These are phyloP conservation scores for Panopea generosa DNA, from an alignment of 2,888 invertebrate genomes.

Conservation along the genomic window DNA sequence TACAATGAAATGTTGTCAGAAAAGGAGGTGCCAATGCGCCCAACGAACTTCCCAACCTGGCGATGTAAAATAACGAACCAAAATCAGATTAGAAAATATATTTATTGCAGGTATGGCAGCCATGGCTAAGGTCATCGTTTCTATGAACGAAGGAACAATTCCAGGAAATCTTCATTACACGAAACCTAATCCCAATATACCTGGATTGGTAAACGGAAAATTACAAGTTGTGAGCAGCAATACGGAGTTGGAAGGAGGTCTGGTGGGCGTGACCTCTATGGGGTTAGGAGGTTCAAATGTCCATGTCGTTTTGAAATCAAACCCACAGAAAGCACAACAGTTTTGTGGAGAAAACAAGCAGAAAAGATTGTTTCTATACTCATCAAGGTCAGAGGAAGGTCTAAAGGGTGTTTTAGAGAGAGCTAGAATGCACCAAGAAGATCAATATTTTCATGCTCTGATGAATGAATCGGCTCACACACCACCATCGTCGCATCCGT, in stretches of 20 bases:
- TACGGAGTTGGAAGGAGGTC: constrained; percentile 95
- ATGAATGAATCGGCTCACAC: constrained; percentile 83
- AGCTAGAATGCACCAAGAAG: constrained; percentile 87
- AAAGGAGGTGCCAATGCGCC: too few species aligned
- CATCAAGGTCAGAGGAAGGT: constrained; percentile 94
- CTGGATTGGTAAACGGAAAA: constrained; percentile 94
- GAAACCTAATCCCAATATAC: constrained; percentile 94
- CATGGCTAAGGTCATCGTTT: constrained; percentile 95
- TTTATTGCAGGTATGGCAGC: constrained; percentile 92
- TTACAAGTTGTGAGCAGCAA: constrained; percentile 95
- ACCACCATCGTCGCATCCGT: constrained; percentile 90
- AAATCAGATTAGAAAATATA: too few species aligned
- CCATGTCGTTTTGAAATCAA: constrained; percentile 86
- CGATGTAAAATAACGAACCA: too few species aligned
- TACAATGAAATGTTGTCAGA: too few species aligned
- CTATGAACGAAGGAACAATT: constrained; percentile 95
- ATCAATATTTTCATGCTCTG: constrained; percentile 81
- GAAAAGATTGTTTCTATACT: constrained; percentile 91
- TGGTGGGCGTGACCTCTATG: constrained; percentile 97
- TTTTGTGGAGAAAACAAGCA: constrained; percentile 79
- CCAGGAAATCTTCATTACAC: constrained; percentile 96
- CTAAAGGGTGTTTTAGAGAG: constrained; percentile 90
- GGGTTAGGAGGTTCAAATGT: constrained; percentile 95
- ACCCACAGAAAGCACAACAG: constrained; percentile 32
- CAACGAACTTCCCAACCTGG: too few species aligned